Base-by-base conservation (phyloP, 2,797 vertebrate species). In the Crenichthys baileyi region DNA sequence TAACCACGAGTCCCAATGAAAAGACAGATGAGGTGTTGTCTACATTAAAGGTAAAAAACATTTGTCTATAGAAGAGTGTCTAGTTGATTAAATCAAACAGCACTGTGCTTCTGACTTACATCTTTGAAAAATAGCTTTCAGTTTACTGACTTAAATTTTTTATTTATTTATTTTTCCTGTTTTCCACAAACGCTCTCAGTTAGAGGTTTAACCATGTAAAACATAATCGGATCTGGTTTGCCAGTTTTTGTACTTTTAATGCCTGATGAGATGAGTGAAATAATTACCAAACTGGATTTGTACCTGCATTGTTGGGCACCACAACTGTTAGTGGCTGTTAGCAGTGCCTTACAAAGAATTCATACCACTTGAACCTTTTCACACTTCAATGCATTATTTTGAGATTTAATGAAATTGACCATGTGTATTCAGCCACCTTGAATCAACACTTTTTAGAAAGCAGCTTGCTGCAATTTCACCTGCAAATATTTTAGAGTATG, bases 1-100 rank as follows among this genome's bases (percentile, higher is more conserved):
- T 99, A 81, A 93, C 97, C 91, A 99, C 98, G 78, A 94, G 97
- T 92, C 98, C 98, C 91, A 99, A 97, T 87, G 98, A 99, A 95
- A 98, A 96, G 7, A 97, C 97, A 0, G 98, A 99, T 4, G 98
- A 99, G 93, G 98, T 99, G 81, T 93, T 99, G 95, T 99, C 98
- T 77, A 99, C 98, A 0, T 96, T 99, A 83, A 99, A 96, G 96
- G 98, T 99, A 90, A 96, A 94, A 36, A 36, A 88, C 31, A 71
- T 55, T 75, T 70, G 65, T 60, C 58, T 75, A 56, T 63, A 29
- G 22, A 22, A 12, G 48, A 88, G 50, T 44, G 48, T 81, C 41
- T 22, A 15, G 29, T 61, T 90, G 70, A 79, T 87, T 26, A 81
- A 78, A 83, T 85, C 79, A 76, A 80, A 83, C 46, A 72, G 68